A percentile compares a stretch with the other conserved stretches of the same genome.
Evolutionary conservation across 2,888 invertebrate genomes (phyloP).

Genomic region (Listrodromus nycthemerus): DNA sequence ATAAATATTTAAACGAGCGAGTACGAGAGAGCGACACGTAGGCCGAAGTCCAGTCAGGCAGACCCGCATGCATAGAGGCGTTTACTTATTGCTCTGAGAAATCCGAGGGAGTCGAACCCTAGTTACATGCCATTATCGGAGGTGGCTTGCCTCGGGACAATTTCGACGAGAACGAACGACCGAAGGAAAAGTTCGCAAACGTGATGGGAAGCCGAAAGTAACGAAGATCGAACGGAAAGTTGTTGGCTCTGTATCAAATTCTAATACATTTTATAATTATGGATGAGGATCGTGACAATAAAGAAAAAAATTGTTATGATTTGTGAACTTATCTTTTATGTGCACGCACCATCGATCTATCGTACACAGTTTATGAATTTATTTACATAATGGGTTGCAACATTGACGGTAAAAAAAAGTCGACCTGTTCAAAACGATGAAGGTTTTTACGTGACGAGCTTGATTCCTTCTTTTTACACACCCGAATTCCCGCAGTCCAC

Average conservation of each 20-base stretch:
- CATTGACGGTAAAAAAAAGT: background rate
- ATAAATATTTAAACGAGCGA: slow-evolving; percentile 60
- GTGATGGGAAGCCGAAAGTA: slow-evolving; percentile 72
- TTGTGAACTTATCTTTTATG: slow-evolving; percentile 2
- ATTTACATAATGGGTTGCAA: slow-evolving; percentile 21
- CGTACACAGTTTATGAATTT: slow-evolving; percentile 4
- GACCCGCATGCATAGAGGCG: slow-evolving; percentile 29
- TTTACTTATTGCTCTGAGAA: slow-evolving; percentile 53
- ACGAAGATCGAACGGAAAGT: slow-evolving; percentile 53
- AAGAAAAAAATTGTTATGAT: slow-evolving; percentile 6
- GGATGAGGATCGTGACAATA: background rate
- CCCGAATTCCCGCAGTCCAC: slow-evolving; percentile 11
- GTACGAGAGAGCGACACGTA: slow-evolving; percentile 55
- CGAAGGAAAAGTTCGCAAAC: slow-evolving; percentile 69
- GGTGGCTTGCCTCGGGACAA: slow-evolving; percentile 65
- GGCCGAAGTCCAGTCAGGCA: slow-evolving; percentile 57
- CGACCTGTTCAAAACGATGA: background rate
- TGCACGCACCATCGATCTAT: background rate
- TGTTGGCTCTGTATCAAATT: slow-evolving; percentile 35
- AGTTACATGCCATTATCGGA: slow-evolving; percentile 75
- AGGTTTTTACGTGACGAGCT: background rate
- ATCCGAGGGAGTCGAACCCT: slow-evolving; percentile 66
- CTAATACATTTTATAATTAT: slow-evolving; percentile 2
- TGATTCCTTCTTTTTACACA: background rate
- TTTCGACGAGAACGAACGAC: slow-evolving; percentile 68